Conservation (phyloP, 2,888 invertebrate genomes). For the Biston stratarius region DNA sequence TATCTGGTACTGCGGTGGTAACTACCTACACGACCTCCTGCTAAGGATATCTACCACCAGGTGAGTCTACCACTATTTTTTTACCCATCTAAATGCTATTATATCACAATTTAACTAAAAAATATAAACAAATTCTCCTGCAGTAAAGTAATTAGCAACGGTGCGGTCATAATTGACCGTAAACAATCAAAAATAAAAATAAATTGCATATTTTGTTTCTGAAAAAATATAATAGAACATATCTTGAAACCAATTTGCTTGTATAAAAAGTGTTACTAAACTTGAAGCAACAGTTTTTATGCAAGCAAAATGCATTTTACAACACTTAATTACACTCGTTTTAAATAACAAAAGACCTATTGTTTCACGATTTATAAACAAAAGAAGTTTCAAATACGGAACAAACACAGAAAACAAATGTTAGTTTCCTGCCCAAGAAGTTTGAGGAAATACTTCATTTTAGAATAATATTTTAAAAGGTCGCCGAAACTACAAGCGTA, state of each 20-base stretch:
- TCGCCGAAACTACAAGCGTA: conserved; percentile 1
- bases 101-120: not conserved
- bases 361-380: conserved; percentile 23
- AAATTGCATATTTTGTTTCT: not conserved
- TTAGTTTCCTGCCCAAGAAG: conserved; percentile 44
- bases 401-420: conserved; percentile 43
- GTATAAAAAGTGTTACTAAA: conserved; percentile 12
- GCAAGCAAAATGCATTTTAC: conserved; percentile 22
- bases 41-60: too few species aligned
- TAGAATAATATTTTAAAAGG: conserved; percentile 17
- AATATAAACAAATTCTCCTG: conserved; percentile 1
- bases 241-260: conserved; percentile 6
- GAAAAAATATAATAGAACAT: conserved; percentile 1
- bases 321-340: conserved; percentile 15
- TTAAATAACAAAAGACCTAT: not conserved
- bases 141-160: conserved; percentile 15
- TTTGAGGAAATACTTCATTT: conserved; percentile 36
- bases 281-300: conserved; percentile 7
- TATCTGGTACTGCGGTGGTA: too few species aligned
- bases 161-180: conserved; percentile 1
- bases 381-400: conserved; percentile 37
- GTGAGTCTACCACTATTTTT: not conserved
- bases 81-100: conserved; percentile 5
- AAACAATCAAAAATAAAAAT: conserved; percentile 9
- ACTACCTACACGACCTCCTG: too few species aligned